Evolutionary conservation across 2,888 invertebrate genomes (phyloP), one percentile per base, ranked within the genome.

Genomic region (Melieria crassipennis): DNA sequence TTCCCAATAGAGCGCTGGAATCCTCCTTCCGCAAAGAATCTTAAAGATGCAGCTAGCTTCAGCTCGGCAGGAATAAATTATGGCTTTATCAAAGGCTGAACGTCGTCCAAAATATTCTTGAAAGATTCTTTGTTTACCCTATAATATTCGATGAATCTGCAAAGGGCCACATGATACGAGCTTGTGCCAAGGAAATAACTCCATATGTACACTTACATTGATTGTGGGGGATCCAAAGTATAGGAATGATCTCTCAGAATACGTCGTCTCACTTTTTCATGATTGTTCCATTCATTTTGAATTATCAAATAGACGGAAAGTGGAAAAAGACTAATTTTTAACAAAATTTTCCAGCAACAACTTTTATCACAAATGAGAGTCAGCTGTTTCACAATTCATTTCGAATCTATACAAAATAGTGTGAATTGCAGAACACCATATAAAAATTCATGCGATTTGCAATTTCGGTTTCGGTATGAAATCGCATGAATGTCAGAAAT

Each of bases 141-240:
- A 13, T 56, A 56, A 13, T 13, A 13, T 13, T 1, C 10, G 13
- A 56, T 13, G 13, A 56, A 56, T 7, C 13, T 56, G 10, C 13
- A 56, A 56, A 56, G 13, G 13, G 13, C 10, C 7, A 13, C 50
- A 55, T 45, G 65, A 56, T 57, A 62, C 50, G 16, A 16, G 65
- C 63, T 57, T 64, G 63, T 65, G 30, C 50, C 70, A 56, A 70
- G 9, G 11, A 50, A 50, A 50, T 50, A 50, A 11, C 50, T 50
- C 11, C 70, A 70, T 73, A 62, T 64, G 70, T 71, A 50, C 11
- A 50, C 50, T 16, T 16, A 16, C 16, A 16, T 16, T 16, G 16
- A 16, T 16, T 16, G 16, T 16, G 16, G 16, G 16, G 16, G 16
- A 16, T 16, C 1, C 1, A 16, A 16, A 16, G 16, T 0, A 16